Conservation (phyloP, 2,888 invertebrate species). For the Atrina japonica region DNA sequence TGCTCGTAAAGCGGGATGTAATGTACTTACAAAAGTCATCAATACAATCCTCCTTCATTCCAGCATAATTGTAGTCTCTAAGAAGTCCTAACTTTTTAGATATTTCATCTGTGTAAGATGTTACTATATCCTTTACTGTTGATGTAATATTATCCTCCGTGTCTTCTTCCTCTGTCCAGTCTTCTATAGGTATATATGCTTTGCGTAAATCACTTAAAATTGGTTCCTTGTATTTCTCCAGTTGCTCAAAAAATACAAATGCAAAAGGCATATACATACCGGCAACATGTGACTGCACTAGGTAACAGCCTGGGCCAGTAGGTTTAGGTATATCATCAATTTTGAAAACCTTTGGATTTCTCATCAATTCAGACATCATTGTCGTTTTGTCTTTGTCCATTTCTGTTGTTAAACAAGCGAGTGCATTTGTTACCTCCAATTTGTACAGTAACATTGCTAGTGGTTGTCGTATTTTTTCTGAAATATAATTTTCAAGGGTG, state of each 20-base stretch:
- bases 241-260: too few species aligned
- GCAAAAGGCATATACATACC: too few species aligned
- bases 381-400: too few species aligned
- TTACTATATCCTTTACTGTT: conserved; percentile 9
- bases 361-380: conserved; percentile 38
- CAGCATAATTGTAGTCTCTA: too few species aligned
- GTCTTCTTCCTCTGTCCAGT: conserved; percentile 46
- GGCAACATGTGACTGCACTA: too few species aligned
- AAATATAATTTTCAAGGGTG: conserved; percentile 48
- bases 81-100: too few species aligned
- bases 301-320: conserved; percentile 54
- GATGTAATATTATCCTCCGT: conserved; percentile 45
- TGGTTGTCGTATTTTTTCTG: conserved; percentile 43
- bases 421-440: conserved; percentile 40
- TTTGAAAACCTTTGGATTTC: conserved; percentile 25
- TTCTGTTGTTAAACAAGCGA: conserved; percentile 36
- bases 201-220: conserved; percentile 42
- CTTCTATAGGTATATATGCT: too few species aligned
- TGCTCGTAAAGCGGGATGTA: neutral
- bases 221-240: conserved; percentile 39
- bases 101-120: too few species aligned
- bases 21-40: conserved; percentile 45
- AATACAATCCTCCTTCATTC: conserved; percentile 33
- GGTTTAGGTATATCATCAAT: conserved; percentile 38
- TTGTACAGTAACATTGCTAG: conserved; percentile 49